Evolutionary conservation across 1,140 invertebrate genomes (phyloP).

Genomic region (Calephelis nemesis): DNA sequence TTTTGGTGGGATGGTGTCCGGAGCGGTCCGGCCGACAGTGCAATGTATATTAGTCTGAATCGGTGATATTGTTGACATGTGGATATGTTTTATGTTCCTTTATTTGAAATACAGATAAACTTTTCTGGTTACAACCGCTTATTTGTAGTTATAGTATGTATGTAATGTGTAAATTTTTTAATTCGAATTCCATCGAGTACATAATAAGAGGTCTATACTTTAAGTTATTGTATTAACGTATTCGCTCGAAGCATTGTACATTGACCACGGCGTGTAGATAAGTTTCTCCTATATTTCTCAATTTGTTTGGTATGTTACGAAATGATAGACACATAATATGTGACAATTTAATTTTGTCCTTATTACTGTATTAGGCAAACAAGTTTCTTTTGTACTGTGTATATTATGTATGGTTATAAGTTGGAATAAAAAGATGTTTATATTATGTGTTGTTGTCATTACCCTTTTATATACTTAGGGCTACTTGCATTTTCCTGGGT

Average conservation of each 20-base stretch:
- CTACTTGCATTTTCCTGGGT: no score
- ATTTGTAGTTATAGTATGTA: constrained; percentile 75
- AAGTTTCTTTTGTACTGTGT: constrained; percentile 81
- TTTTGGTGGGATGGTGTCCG: constrained; percentile 61
- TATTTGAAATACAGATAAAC: constrained; percentile 76
- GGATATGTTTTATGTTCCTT: constrained; percentile 78
- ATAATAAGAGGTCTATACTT: constrained; percentile 75
- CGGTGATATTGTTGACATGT: constrained; percentile 73
- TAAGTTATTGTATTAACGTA: constrained; percentile 77
- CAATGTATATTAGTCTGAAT: constrained; percentile 77
- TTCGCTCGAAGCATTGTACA: constrained; percentile 79
- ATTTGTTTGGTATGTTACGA: constrained; percentile 72
- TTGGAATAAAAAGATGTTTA: constrained; percentile 81
- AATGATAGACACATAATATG: constrained; percentile 67
- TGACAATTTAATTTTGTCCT: constrained; percentile 76
- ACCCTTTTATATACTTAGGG: neutral
- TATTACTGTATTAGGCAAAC: constrained; percentile 75
- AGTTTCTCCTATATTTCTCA: constrained; percentile 76
- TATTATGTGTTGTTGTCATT: constrained; percentile 66
- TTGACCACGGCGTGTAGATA: constrained; percentile 76
- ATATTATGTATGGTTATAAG: constrained; percentile 80
- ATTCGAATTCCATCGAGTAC: constrained; percentile 78
- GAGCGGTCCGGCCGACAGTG: constrained; percentile 64
- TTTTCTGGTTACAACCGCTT: constrained; percentile 73
- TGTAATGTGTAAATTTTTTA: constrained; percentile 78